Conservation (phyloP, 1,140 invertebrate species). For the Metopolophium dirhodum region DNA sequence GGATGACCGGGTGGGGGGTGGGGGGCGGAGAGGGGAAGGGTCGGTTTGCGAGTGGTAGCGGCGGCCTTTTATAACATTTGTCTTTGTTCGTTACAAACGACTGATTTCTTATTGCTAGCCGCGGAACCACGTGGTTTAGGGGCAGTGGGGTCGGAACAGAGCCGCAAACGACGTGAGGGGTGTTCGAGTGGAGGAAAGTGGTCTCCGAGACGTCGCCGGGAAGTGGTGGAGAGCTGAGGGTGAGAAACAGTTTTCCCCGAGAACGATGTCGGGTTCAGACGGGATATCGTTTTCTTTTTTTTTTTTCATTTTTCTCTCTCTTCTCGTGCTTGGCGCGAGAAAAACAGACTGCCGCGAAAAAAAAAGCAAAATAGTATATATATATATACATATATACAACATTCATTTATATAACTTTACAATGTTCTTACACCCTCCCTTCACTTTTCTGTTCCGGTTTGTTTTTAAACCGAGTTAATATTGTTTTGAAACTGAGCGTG, state of each 20-base stretch:
- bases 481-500: slow-evolving; percentile 30
- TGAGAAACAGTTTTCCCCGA: slow-evolving; percentile 15
- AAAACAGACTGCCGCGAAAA: background rate
- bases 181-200: background rate
- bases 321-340: background rate
- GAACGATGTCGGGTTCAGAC: slow-evolving; percentile 47
- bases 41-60: slow-evolving; percentile 33
- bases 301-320: background rate
- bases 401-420: slow-evolving; percentile 44
- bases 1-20: no score
- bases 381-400: background rate
- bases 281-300: slow-evolving; percentile 21
- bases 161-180: background rate
- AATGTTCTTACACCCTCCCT: background rate
- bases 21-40: background rate
- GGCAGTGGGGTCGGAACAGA: background rate
- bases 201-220: background rate
- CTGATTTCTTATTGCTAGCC: slow-evolving; percentile 57
- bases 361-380: background rate
- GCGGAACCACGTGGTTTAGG: slow-evolving; percentile 24
- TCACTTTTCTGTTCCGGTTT: background rate
- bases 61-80: slow-evolving; percentile 58
- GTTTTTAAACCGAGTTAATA: background rate
- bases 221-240: background rate
- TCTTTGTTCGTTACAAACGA: slow-evolving; percentile 59